Percentiles rank a stretch among this genome's conserved stretches.
Conservation (phyloP, 2,888 invertebrate species). For the Perizoma flavofasciatum region DNA sequence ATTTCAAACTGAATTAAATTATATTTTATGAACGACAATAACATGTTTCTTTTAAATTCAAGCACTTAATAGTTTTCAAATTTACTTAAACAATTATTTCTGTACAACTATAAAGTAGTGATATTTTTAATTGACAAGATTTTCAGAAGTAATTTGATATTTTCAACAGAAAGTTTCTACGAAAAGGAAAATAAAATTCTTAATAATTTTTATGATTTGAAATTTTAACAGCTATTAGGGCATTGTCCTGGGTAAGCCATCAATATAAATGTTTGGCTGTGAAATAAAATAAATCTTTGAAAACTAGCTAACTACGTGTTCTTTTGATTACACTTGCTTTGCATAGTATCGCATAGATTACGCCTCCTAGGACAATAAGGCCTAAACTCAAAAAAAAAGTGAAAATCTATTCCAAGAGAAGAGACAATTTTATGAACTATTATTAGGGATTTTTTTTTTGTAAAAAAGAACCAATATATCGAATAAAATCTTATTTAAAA, state of each 20-base stretch:
- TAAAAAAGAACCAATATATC: neutral
- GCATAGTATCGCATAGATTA: neutral
- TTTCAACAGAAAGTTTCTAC: neutral
- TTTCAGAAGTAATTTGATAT: neutral
- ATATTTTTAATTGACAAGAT: conserved; percentile 16
- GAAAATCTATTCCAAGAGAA: conserved; percentile 6
- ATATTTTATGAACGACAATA: neutral
- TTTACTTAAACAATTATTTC: too few relatives aligned
- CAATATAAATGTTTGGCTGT: neutral
- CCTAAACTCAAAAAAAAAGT: conserved; percentile 2
- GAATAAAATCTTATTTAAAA: neutral
- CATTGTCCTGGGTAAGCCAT: conserved; percentile 7
- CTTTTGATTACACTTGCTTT: neutral
- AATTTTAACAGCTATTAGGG: neutral
- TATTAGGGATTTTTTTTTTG: conserved; percentile 1
- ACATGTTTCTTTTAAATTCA: neutral
- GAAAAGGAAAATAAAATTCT: too few relatives aligned
- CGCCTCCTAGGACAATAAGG: conserved; percentile 10
- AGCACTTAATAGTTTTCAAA: neutral
- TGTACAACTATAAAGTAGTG: neutral
- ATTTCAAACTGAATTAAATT: neutral
- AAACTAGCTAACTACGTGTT: conserved; percentile 8
- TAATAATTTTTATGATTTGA: too few relatives aligned
- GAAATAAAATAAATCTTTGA: conserved; percentile 4
- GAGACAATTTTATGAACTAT: neutral